Percentiles rank a stretch among this genome's conserved stretches.
phyloP scores from a whole-genome alignment of 2,113 vertebrate species.

The Prinia subflava region DNA sequence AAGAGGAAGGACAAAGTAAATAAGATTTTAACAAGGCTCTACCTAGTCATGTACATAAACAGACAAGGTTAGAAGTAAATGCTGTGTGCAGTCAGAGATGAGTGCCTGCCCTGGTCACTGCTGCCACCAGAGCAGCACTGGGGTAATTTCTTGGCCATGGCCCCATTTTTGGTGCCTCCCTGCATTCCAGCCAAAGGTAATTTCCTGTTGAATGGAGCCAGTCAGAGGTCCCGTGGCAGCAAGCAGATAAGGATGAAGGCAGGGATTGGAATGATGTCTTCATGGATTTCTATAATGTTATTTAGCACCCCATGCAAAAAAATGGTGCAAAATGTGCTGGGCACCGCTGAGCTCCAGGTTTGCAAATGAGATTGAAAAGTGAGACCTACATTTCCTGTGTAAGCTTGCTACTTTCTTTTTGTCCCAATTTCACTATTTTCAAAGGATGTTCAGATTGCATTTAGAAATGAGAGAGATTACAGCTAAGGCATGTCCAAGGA shows the following conservation, averaged over 20 bases:
- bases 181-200: not conserved
- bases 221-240: not conserved
- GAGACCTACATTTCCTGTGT: not conserved
- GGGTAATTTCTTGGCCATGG: not conserved
- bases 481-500: not conserved
- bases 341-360: not conserved
- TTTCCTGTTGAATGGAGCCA: not conserved
- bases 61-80: not conserved
- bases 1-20: not conserved
- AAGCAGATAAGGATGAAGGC: not conserved
- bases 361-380: not conserved
- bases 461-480: not conserved
- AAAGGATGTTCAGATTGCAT: not conserved
- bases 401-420: slow-evolving; percentile 9
- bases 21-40: not conserved
- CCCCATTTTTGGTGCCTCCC: not conserved
- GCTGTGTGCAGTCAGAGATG: not conserved
- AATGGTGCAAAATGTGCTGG: not conserved
- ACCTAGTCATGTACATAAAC: not conserved
- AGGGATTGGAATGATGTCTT: not conserved
- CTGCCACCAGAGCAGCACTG: not conserved
- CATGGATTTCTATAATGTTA: not conserved
- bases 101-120: not conserved
- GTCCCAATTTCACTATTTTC: not conserved
- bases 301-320: not conserved